Percentiles rank a stretch among this genome's conserved stretches.
Evolutionary conservation across 1,140 invertebrate genomes (phyloP).

Genomic region (Euborellia annulipes): DNA sequence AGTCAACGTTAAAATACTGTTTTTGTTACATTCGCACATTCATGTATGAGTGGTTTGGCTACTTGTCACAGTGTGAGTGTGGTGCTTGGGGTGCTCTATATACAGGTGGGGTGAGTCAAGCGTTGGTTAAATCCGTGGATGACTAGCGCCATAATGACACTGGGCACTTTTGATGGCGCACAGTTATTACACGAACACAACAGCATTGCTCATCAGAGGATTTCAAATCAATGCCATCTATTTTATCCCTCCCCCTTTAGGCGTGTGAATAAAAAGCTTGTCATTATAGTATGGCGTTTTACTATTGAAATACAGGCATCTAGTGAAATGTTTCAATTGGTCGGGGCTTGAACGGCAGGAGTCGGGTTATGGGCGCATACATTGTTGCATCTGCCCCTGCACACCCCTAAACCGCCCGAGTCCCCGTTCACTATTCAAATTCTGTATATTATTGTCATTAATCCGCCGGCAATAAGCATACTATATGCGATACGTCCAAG

Average conservation of each 20-base stretch:
- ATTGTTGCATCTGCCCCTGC: no score
- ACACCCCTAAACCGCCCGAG: not conserved
- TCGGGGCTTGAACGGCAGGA: no score
- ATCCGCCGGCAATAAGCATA: conserved; percentile 12
- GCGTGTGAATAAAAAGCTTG: conserved; percentile 7
- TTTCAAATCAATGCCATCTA: conserved; percentile 12
- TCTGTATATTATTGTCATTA: conserved; percentile 9
- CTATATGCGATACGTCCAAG: conserved; percentile 4
- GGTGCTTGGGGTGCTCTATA: no score
- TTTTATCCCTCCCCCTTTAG: conserved; percentile 5
- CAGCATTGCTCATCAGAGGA: conserved; percentile 9
- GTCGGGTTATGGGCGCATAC: no score
- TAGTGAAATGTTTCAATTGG: conserved; percentile 8
- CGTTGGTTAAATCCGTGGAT: no score
- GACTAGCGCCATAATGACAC: no score
- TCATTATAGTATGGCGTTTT: not conserved
- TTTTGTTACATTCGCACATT: conserved; percentile 1
- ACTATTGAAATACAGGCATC: no score
- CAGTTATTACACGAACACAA: conserved; percentile 5
- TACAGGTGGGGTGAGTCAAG: no score
- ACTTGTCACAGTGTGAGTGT: no score
- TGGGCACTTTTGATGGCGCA: conserved; percentile 10
- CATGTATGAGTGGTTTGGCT: no score
- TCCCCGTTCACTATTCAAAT: conserved; percentile 1
- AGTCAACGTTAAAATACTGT: conserved; percentile 9